phyloP scores from a whole-genome alignment of 2,888 invertebrate species.

The Ptychoptera albimana region DNA sequence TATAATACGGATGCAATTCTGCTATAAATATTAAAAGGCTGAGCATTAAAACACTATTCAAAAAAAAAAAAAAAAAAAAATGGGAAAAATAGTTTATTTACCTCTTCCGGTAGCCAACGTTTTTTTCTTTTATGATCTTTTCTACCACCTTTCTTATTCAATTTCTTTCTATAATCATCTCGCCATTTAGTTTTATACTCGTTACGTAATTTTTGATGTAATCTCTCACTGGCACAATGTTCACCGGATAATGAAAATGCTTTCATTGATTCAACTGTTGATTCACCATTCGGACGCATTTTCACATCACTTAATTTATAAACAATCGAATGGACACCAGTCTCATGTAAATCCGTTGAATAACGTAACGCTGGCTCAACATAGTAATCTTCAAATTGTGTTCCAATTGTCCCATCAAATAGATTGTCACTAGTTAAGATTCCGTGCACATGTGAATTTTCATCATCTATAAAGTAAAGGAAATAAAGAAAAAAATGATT shows the following conservation, averaged over 20 bases:
- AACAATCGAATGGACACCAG: slow-evolving; percentile 61
- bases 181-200: slow-evolving; percentile 12
- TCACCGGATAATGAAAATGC: slow-evolving; percentile 10
- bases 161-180: slow-evolving; percentile 24
- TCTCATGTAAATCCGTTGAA: slow-evolving; percentile 16
- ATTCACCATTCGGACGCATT: slow-evolving; percentile 19
- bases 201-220: slow-evolving; percentile 19
- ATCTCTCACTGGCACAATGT: slow-evolving; percentile 29
- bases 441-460: slow-evolving; percentile 66
- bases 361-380: slow-evolving; percentile 43
- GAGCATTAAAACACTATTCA: too few species aligned
- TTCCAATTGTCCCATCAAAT: slow-evolving; percentile 77
- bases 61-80: too few species aligned
- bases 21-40: too few species aligned
- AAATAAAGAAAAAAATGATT: background rate
- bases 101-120: slow-evolving; percentile 54
- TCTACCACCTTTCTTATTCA: slow-evolving; percentile 17
- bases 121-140: slow-evolving; percentile 24
- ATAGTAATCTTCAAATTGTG: slow-evolving; percentile 63
- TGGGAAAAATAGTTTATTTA: slow-evolving; percentile 16
- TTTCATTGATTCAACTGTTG: background rate
- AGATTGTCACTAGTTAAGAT: slow-evolving; percentile 73
- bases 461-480: slow-evolving; percentile 51
- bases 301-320: slow-evolving; percentile 71
- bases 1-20: too few species aligned